Percentiles rank a stretch among this genome's conserved stretches.
Evolutionary conservation across 2,888 invertebrate species (phyloP).

Genomic region (Pherbina coryleti): DNA sequence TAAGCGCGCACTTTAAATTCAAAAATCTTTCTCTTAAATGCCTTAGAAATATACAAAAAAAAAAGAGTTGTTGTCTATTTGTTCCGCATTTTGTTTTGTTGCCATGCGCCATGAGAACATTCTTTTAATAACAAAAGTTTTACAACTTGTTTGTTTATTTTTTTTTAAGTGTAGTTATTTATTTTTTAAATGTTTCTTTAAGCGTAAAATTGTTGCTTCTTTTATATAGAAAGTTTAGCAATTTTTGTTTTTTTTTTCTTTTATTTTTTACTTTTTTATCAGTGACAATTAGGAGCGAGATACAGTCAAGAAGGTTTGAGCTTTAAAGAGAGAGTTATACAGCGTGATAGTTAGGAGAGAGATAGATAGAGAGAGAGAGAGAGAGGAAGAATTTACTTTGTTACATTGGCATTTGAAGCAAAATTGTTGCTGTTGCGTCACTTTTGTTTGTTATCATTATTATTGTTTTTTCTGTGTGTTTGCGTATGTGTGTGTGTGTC

Average conservation of each 20-base stretch:
- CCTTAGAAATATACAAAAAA: too few species aligned
- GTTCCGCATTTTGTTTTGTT: too few species aligned
- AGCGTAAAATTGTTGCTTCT: too few species aligned
- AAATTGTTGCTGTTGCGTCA: background rate
- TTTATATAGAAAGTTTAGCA: too few species aligned
- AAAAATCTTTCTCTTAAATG: too few species aligned
- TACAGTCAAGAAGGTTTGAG: background rate
- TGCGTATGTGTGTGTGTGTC: conserved; percentile 15
- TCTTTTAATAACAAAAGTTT: background rate
- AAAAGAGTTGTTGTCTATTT: too few species aligned
- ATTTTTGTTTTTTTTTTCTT: too few species aligned
- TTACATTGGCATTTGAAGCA: background rate
- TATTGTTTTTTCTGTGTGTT: conserved; percentile 37
- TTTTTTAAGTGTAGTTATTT: background rate
- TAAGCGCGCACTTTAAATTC: too few species aligned
- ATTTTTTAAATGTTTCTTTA: too few species aligned
- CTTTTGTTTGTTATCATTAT: conserved; percentile 28
- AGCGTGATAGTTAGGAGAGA: background rate
- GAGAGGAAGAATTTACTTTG: background rate
- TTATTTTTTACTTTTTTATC: too few species aligned
- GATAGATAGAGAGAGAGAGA: background rate
- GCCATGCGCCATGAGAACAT: too few species aligned
- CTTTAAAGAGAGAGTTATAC: background rate
- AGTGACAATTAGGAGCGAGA: background rate
- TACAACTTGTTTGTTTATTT: background rate